A percentile compares a stretch with the other conserved stretches of the same genome.
Conservation (phyloP, 2,113 vertebrate species). For the Vidua macroura region DNA sequence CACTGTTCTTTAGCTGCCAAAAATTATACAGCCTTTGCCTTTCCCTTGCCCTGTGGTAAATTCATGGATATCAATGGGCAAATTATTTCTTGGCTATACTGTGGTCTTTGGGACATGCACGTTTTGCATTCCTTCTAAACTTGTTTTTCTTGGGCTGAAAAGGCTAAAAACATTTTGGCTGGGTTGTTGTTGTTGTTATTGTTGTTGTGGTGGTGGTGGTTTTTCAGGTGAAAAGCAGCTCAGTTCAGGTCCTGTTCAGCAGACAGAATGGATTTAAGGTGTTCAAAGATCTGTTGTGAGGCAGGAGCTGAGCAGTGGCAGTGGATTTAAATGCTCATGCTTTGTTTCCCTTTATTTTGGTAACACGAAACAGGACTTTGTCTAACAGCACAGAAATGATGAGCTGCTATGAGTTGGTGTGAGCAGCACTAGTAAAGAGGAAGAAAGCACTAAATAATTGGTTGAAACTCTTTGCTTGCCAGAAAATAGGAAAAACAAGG, state of each 20-base stretch:
- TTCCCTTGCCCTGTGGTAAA: background rate
- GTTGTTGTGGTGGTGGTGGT: rapidly evolving
- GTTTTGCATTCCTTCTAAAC: background rate
- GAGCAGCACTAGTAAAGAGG: background rate
- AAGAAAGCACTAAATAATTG: background rate
- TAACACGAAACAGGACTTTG: background rate
- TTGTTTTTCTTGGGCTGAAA: background rate
- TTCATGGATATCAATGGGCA: background rate
- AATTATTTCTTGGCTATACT: background rate
- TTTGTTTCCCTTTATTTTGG: background rate
- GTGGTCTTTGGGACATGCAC: background rate
- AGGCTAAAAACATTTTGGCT: background rate
- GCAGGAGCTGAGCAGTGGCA: background rate
- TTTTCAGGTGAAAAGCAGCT: background rate
- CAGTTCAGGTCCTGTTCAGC: background rate
- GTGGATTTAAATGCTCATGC: background rate
- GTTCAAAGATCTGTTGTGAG: background rate
- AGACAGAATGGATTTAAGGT: background rate
- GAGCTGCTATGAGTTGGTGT: background rate
- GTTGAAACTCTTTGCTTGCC: background rate
- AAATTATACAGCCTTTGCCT: background rate
- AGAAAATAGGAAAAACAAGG: background rate
- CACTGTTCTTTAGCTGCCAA: background rate
- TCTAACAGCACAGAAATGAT: background rate
- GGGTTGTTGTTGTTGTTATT: background rate